phyloP scores from a whole-genome alignment of 2,888 invertebrate species.

The Sesia apiformis region DNA sequence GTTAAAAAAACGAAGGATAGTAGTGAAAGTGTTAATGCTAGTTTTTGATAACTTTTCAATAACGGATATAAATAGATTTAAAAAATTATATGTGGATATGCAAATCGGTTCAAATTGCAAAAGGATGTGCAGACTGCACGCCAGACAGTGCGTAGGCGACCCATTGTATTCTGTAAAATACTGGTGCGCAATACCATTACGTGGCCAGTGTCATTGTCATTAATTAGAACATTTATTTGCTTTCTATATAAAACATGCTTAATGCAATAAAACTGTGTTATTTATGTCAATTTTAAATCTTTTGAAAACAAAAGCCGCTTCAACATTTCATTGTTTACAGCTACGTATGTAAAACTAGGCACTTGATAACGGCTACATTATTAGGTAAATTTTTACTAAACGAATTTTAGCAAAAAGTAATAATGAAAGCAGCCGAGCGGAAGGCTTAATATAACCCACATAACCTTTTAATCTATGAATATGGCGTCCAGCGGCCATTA shows the following conservation, averaged over 20 bases:
- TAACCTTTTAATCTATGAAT: conserved; percentile 52
- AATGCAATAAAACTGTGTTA: too few relatives aligned
- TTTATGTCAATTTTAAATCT: too few relatives aligned
- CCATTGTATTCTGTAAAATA: conserved; percentile 58
- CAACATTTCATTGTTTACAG: too few relatives aligned
- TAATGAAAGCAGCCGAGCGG: conserved; percentile 11
- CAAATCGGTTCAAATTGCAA: conserved; percentile 12
- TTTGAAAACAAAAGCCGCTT: too few relatives aligned
- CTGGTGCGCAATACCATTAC: conserved; percentile 42
- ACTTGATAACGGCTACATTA: too few relatives aligned
- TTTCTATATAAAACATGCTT: not conserved
- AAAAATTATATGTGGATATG: conserved; percentile 42
- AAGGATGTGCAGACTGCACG: conserved; percentile 19
- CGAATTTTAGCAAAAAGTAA: too few relatives aligned
- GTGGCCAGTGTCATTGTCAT: conserved; percentile 30
- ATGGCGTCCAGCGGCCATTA: conserved; percentile 49
- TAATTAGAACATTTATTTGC: conserved; percentile 7
- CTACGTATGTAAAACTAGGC: too few relatives aligned
- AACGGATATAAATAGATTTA: not conserved
- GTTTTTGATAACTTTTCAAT: not conserved
- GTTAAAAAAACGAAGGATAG: conserved; percentile 47
- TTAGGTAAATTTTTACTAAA: too few relatives aligned
- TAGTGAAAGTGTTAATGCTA: conserved; percentile 60
- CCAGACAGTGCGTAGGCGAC: conserved; percentile 64
- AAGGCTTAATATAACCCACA: conserved; percentile 41